phyloP scores from a whole-genome alignment of 2,797 vertebrate genomes.

The Neosilurus hyrtlii region DNA sequence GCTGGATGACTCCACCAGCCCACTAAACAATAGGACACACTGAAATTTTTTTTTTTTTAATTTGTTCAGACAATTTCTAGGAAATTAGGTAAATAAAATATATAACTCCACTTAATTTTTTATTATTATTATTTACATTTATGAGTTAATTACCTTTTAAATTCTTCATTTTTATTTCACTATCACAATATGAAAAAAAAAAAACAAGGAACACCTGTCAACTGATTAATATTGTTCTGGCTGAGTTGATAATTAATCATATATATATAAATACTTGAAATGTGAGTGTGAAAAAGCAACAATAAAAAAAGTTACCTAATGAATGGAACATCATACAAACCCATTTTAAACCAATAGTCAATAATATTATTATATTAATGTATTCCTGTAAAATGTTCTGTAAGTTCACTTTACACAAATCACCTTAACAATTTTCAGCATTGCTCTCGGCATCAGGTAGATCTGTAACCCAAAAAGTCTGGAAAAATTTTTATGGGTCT shows the following conservation, averaged over 20 bases:
- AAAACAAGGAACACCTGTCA: slow-evolving; percentile 29
- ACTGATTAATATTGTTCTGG: slow-evolving; percentile 48
- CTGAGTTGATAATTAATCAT: slow-evolving; percentile 45
- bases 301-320: slow-evolving; percentile 6
- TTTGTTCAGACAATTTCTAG: background rate
- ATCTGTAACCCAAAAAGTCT: background rate
- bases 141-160: slow-evolving; percentile 30
- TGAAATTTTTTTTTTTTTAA: too few relatives aligned
- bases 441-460: background rate
- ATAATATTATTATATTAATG: background rate
- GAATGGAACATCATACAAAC: slow-evolving; percentile 15
- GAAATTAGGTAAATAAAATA: background rate
- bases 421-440: background rate
- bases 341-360: background rate
- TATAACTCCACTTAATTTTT: too few relatives aligned
- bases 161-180: slow-evolving; percentile 43
- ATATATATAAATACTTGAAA: slow-evolving; percentile 22
- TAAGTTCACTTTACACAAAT: too few relatives aligned
- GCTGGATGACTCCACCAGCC: too few relatives aligned
- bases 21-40: background rate
- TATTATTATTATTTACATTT: background rate
- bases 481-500: background rate
- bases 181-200: slow-evolving; percentile 14
- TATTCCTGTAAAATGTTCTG: background rate
- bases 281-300: background rate